A percentile compares a stretch with the other conserved stretches of the same genome.
These are phyloP conservation scores for Drosophila tanythrix DNA, from an alignment of 2,888 invertebrate species.

Conservation along the genomic window DNA sequence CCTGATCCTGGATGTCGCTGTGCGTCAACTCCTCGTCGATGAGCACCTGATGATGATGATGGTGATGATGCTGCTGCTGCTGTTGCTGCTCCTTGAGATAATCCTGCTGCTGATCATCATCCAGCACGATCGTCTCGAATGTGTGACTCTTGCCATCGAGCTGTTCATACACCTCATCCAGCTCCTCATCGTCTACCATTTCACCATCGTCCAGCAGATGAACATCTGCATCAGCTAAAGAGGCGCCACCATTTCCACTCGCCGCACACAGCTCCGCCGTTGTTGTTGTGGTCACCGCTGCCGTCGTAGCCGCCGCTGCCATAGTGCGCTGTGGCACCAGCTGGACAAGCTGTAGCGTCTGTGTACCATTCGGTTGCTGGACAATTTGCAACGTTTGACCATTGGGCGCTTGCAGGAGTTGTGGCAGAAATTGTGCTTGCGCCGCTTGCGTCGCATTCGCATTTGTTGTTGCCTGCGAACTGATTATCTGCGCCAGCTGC, in stretches of 20 bases:
- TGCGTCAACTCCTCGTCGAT: constrained; percentile 82
- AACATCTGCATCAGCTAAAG: constrained; percentile 77
- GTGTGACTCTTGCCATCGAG: constrained; percentile 70
- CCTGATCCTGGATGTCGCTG: constrained; percentile 78
- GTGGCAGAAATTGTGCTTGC: constrained; percentile 78
- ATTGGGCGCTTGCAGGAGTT: constrained; percentile 81
- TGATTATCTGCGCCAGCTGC: constrained; percentile 83
- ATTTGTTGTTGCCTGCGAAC: constrained; percentile 47
- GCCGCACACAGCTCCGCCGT: constrained; percentile 67
- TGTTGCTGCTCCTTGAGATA: constrained; percentile 58
- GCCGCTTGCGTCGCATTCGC: constrained; percentile 40
- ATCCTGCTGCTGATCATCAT: constrained; percentile 79
- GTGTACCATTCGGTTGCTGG: constrained; percentile 84
- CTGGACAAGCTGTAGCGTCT: constrained; percentile 81
- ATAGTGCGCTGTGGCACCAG: constrained; percentile 73
- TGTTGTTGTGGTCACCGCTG: constrained; percentile 51
- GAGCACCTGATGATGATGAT: constrained; percentile 74
- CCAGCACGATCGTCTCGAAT: constrained; percentile 82
- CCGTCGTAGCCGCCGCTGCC: constrained; percentile 49
- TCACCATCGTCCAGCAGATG: constrained; percentile 77
- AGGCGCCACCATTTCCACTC: constrained; percentile 46
- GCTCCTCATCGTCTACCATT: constrained; percentile 76
- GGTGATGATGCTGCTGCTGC: constrained; percentile 68
- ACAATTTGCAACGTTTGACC: constrained; percentile 84
- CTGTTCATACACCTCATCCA: constrained; percentile 77